Conservation (phyloP, 2,888 invertebrate genomes). For the Thereva nobilitata region DNA sequence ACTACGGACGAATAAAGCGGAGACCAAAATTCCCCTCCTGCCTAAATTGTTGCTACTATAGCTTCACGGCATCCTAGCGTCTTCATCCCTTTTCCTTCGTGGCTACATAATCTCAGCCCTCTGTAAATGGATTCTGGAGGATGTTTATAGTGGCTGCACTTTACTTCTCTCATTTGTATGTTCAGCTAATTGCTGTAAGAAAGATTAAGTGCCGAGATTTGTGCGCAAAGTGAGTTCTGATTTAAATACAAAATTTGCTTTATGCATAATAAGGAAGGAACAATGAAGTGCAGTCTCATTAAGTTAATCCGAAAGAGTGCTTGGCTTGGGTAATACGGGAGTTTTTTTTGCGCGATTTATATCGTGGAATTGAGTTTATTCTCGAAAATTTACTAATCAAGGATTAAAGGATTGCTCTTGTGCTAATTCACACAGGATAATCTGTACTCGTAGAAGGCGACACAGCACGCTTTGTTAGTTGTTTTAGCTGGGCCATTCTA, state of each 20-base stretch:
- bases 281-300: slow-evolving; percentile 9
- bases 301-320: slow-evolving; percentile 11
- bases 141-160: slow-evolving; percentile 31
- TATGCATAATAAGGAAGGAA: slow-evolving; percentile 27
- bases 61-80: neutral
- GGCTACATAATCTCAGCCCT: neutral
- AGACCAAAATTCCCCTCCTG: neutral
- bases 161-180: slow-evolving; percentile 32
- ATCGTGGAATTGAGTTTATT: no score
- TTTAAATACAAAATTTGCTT: slow-evolving; percentile 29
- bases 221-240: slow-evolving; percentile 33
- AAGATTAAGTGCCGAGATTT: slow-evolving; percentile 33
- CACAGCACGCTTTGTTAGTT: no score
- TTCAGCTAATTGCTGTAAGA: slow-evolving; percentile 35
- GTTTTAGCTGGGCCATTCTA: no score
- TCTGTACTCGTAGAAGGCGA: no score
- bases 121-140: slow-evolving; percentile 23
- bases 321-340: slow-evolving; percentile 3
- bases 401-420: no score
- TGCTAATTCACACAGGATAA: no score
- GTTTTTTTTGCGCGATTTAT: no score
- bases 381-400: no score
- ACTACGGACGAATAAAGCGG: no score
- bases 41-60: slow-evolving; percentile 7
- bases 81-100: neutral